phyloP scores from a whole-genome alignment of 2,113 vertebrate genomes.

The Suricata suricatta region DNA sequence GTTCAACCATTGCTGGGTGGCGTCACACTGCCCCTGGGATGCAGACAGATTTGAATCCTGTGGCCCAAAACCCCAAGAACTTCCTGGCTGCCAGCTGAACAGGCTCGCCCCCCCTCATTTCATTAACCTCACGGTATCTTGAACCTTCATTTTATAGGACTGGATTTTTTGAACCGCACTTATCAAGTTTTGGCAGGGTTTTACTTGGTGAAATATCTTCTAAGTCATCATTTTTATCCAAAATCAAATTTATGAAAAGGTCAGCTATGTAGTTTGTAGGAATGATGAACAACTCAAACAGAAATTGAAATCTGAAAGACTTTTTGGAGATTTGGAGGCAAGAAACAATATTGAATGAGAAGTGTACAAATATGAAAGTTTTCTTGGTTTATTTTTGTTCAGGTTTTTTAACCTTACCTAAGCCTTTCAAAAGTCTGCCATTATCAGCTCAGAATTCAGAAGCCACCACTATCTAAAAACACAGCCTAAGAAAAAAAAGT shows the following conservation, averaged over 20 bases:
- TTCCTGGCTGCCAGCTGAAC: not conserved
- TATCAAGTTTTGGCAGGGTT: not conserved
- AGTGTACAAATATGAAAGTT: constrained; percentile 8
- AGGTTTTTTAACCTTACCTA: constrained; percentile 43
- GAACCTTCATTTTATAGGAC: not conserved
- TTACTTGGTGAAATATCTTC: not conserved
- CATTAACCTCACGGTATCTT: not conserved
- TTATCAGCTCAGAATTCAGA: constrained; percentile 34
- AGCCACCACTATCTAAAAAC: not conserved
- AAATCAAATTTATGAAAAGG: constrained; percentile 42
- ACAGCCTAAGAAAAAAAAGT: not conserved
- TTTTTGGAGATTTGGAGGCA: not conserved
- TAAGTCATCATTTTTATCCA: constrained; percentile 44
- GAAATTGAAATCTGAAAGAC: constrained; percentile 13
- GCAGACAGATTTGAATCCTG: not conserved
- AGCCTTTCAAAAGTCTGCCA: not conserved
- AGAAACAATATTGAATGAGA: constrained; percentile 55
- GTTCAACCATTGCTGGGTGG: not conserved
- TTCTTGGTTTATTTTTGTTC: not conserved
- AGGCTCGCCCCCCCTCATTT: not conserved
- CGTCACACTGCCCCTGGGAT: not conserved
- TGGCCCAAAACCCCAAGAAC: not conserved
- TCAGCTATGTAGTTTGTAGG: constrained; percentile 38
- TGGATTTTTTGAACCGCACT: not conserved
- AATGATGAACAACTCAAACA: not conserved